Base-by-base conservation (phyloP, 2,797 vertebrate species). In the Mormyrus proboscirostris region DNA sequence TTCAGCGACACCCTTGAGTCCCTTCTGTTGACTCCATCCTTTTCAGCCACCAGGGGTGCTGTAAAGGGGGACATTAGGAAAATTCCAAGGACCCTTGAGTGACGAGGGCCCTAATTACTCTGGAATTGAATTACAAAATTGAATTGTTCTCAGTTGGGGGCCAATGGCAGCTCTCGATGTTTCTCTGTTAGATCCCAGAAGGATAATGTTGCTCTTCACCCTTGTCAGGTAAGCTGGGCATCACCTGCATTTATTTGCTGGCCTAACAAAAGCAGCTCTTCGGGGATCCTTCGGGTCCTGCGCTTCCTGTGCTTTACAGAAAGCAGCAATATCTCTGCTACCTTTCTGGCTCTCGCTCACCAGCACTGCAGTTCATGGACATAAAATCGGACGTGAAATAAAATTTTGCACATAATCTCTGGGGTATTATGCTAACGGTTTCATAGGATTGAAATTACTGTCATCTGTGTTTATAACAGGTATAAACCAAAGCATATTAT, bases 191-290 rank as follows among this genome's bases (percentile, higher is more conserved):
- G 1, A 22, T 22, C 76, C 2, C 38, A 82, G 41, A n/a, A 82
- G 19, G 19, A 38, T 73, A 16, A 38, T 33, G 29, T 47, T 82
- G 38, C 38, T 44, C 47, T 82, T n/a, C 76, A 3, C 38, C 16
- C 38, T 79, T 8, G 38, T 44, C 38, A 41, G 2, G 33, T n/a
- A 41, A n/a, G 14, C 73, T 16, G 14, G 4, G 7, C 38, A 79
- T 79, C 73, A 44, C 73, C 16, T 7, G 73, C 16, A 3, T 79
- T 79, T 79, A 16, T 19, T 82, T 47, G 76, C 41, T 47, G 19
- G 76, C 6, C 76, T 41, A 82, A 47, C 76, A 82, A 82, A 82
- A 51, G 62, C 88, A 85, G 83, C 51, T 90, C 62, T 51, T 47
- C 7, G 2, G 1, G 5, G 49, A n/a, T 53, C 76, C 47, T 41